Evolutionary conservation across 2,888 invertebrate species (phyloP).

Genomic region (Camptogramma bilineatum): DNA sequence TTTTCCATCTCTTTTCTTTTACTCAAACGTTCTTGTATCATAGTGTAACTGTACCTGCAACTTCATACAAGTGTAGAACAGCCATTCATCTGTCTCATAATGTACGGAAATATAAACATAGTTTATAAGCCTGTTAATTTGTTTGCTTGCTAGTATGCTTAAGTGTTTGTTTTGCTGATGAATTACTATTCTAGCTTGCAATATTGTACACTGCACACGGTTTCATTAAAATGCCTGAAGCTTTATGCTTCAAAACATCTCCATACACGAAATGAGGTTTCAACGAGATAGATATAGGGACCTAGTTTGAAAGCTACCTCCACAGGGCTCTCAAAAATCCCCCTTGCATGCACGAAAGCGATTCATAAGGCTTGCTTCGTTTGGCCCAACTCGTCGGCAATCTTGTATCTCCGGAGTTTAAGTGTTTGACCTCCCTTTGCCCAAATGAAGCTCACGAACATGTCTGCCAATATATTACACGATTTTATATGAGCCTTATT

Average conservation of each 20-base stretch:
- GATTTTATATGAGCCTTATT: conserved; percentile 56
- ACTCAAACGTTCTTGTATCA: conserved; percentile 38
- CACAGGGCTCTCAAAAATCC: conserved; percentile 61
- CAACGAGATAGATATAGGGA: conserved; percentile 47
- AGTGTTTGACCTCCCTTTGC: conserved; percentile 81
- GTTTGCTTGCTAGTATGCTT: not conserved
- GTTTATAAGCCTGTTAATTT: not conserved
- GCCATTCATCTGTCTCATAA: not conserved
- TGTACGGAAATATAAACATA: not conserved
- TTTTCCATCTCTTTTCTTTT: conserved; percentile 50
- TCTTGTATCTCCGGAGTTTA: conserved; percentile 80
- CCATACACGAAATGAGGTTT: conserved; percentile 39
- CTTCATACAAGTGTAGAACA: not conserved
- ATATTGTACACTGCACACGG: not conserved
- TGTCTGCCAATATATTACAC: conserved; percentile 60
- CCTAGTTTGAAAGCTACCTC: conserved; percentile 53
- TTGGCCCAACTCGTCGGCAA: conserved; percentile 78
- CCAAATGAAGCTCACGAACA: conserved; percentile 78
- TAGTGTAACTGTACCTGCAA: conserved; percentile 14
- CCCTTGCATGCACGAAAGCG: conserved; percentile 70
- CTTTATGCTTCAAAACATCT: conserved; percentile 19
- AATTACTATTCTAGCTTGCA: not conserved
- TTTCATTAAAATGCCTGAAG: conserved; percentile 24
- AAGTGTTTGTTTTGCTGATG: conserved; percentile 2
- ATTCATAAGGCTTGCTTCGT: conserved; percentile 79